Percentiles rank a stretch among this genome's conserved stretches.
Conservation (phyloP, 2,113 vertebrate species). For the Serilophus lunatus region DNA sequence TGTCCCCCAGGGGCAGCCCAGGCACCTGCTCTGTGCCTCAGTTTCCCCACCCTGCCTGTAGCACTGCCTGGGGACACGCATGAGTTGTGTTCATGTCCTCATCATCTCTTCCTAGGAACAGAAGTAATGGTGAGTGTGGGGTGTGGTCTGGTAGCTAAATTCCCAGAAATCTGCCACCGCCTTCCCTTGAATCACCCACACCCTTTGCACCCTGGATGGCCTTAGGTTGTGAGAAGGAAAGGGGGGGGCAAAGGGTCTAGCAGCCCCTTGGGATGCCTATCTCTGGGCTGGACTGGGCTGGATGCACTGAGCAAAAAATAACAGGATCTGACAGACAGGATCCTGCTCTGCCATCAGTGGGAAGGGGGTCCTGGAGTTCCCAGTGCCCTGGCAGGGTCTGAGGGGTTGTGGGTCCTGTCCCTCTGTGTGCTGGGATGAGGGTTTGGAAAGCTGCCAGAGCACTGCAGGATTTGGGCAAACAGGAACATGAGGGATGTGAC, state of each 20-base stretch:
- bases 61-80: neutral
- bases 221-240: accelerated
- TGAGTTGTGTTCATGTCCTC: neutral
- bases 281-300: neutral
- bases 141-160: accelerated
- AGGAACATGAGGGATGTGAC: neutral
- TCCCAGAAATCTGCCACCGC: neutral
- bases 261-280: neutral
- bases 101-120: neutral
- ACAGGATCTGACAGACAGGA: neutral
- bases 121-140: neutral
- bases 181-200: accelerated
- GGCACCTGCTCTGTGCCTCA: neutral
- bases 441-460: neutral
- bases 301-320: neutral
- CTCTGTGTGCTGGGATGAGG: neutral
- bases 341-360: neutral
- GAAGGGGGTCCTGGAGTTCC: neutral
- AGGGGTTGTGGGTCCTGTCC: accelerated
- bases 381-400: accelerated
- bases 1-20: neutral
- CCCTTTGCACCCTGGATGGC: accelerated
- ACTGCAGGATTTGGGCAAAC: neutral
- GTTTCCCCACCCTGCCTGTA: neutral
- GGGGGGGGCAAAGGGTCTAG: neutral